Conservation (phyloP, 1,140 invertebrate species). For the Goniozus legneri region DNA sequence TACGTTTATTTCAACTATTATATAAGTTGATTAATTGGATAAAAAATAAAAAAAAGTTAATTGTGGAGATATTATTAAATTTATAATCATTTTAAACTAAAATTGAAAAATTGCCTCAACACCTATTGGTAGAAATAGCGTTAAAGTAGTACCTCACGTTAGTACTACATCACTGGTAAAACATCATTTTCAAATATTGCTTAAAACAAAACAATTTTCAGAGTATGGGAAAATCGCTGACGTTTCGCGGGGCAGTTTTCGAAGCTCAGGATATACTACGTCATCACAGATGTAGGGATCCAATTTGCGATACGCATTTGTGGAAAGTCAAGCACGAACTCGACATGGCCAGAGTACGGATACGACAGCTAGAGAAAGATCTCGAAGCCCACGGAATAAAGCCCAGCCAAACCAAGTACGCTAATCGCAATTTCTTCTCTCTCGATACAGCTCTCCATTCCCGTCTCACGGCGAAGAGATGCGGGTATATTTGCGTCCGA, state of each 20-base stretch:
- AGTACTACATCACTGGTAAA: too few species aligned
- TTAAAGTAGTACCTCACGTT: too few species aligned
- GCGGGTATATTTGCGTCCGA: constrained; percentile 14
- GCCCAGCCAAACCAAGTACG: constrained; percentile 63
- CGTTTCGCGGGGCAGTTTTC: constrained; percentile 83
- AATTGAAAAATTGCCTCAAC: too few species aligned
- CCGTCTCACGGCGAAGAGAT: constrained; percentile 11
- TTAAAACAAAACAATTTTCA: constrained; percentile 9
- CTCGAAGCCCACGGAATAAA: constrained; percentile 77
- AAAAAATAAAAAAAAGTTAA: too few species aligned
- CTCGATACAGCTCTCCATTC: constrained; percentile 6
- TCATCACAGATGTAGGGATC: constrained; percentile 69
- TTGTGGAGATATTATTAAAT: too few species aligned
- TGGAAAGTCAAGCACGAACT: constrained; percentile 89
- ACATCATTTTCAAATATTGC: too few species aligned
- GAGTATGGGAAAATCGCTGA: constrained; percentile 74
- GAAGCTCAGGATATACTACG: constrained; percentile 71
- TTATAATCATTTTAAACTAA: too few species aligned
- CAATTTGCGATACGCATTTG: constrained; percentile 76
- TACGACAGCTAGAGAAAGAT: constrained; percentile 80
- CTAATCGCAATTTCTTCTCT: background rate
- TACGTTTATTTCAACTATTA: too few species aligned
- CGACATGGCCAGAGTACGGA: constrained; percentile 77
- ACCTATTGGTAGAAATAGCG: too few species aligned
- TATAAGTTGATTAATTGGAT: too few species aligned